Base-by-base conservation (phyloP, 2,888 invertebrate species). In the Tenthredo distinguenda region DNA sequence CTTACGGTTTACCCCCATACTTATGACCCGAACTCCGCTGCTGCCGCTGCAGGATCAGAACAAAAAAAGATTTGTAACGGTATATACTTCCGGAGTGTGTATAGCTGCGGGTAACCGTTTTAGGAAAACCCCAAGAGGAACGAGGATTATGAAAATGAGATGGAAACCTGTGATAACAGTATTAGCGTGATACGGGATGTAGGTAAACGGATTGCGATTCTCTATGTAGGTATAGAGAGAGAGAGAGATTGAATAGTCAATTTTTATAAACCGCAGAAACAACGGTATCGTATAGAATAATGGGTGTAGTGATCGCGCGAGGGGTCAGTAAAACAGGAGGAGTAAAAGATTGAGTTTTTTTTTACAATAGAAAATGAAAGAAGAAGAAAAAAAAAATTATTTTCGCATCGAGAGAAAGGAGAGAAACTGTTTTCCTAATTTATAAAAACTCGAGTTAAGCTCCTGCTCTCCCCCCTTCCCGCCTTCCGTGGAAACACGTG, bases 151-250 rank as follows among this genome's bases (percentile, higher is more conserved):
- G 81, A 81, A 81, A 81, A 81, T 62, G 58, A 81, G 81, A 81
- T 62, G 81, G 81, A 81, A 81, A 62, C 40, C 81, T 81, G 81
- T 62, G 81, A 81, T 81, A 81, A 81, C 81, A 81, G 81, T 81
- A 31, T 81, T 62, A 62, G 37, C 62, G 37, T 81, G 81, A 81
- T 81, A 81, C 81, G 81, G 31, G 81, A 81, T 81, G 81, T 81
- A 81, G 81, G 81, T 81, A 81, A 81, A 62, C 81, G 62, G 81
- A 81, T 81, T 34, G 50, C 21, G 50, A 62, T 37, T 81, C 37
- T 81, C 12, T 81, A 40, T 47, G 55, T 31, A 55, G 26, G n/a
- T 62, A 31, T 34, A 40, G 15, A 40, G 15, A 58, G 7, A 40
- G 37, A 21, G 2, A 81, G 21, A 50, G 77, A 77, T 47, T 18